Conservation (phyloP, 2,113 vertebrate species). For the Puffinus mauretanicus region DNA sequence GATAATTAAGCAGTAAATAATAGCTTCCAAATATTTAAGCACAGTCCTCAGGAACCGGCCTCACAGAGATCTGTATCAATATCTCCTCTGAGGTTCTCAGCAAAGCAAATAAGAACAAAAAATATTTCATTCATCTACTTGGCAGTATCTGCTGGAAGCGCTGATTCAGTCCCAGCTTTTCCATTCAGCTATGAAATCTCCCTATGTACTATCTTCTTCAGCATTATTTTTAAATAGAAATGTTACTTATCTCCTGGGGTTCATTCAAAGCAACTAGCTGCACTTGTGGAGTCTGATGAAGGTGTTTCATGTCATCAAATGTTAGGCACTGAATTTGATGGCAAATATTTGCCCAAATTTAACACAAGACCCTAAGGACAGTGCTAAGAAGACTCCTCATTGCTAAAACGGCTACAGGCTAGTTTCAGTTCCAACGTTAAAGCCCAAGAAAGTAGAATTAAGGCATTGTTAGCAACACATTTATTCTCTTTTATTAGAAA, state of each 20-base stretch:
- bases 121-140: constrained; percentile 23
- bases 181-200: constrained; percentile 15
- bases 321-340: not conserved
- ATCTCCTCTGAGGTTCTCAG: not conserved
- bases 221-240: constrained; percentile 15
- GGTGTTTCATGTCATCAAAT: not conserved
- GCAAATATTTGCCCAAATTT: not conserved
- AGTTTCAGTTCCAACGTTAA: not conserved
- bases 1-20: not conserved
- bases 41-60: not conserved
- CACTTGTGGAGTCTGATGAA: not conserved
- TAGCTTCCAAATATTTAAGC: not conserved
- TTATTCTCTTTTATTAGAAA: not conserved
- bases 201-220: not conserved
- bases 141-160: not conserved
- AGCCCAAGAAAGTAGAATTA: not conserved
- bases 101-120: constrained; percentile 2
- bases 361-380: not conserved
- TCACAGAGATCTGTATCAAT: not conserved
- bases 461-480: not conserved
- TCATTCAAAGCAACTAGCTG: not conserved
- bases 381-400: not conserved
- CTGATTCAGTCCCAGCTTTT: constrained; percentile 20
- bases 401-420: not conserved
- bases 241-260: not conserved